Evolutionary conservation across 2,113 vertebrate species (phyloP), one percentile per base, ranked within the genome.

Genomic region (Ranitomeya imitator): DNA sequence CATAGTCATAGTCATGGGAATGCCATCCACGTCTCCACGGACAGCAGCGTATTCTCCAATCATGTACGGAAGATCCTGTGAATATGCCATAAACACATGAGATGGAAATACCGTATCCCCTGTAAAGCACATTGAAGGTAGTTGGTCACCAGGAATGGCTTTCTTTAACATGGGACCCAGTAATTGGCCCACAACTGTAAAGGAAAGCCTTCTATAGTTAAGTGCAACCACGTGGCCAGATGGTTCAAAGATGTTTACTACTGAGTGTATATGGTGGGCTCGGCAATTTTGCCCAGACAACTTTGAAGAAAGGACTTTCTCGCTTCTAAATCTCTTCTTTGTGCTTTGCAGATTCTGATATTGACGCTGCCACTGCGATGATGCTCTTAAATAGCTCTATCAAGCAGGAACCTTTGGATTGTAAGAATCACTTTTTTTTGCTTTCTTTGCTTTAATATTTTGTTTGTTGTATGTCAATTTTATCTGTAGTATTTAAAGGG

Each of bases 301-400:
- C 8, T 31, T 31, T 45, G 4, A 31, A 45, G 71, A 26, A 45
- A 5, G 71, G 31, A 8, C 71, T 19, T 74, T 9, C 6, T 74
- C 14, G 45, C 26, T 0, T 9, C 9, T 6, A 31, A 31, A 74
- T 18, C 13, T 78, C 61, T 15, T 63, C 45, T 76, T 82, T 11
- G 8, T 57, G 31, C 60, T 71, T 89, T 84, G 19, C 45, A 99
- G 98, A 99, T 93, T 99, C 97, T 90, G 98, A 99, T 94, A 99
- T 99, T 91, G 98, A 99, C 93, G 98, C 98, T 96, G 98, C 98
- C 96, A 97, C 98, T 93, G 98, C 98, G 91, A 99, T 99, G 98
- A 99, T 99, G 97, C 97, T 99, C 93, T 96, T 99, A 97, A 99
- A 99, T 95, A 98, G 97, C 94, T 98, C 98, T 93, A 97, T 98